These are phyloP conservation scores for Psittacula echo DNA, from an alignment of 2,797 vertebrate species.

Conservation along the genomic window DNA sequence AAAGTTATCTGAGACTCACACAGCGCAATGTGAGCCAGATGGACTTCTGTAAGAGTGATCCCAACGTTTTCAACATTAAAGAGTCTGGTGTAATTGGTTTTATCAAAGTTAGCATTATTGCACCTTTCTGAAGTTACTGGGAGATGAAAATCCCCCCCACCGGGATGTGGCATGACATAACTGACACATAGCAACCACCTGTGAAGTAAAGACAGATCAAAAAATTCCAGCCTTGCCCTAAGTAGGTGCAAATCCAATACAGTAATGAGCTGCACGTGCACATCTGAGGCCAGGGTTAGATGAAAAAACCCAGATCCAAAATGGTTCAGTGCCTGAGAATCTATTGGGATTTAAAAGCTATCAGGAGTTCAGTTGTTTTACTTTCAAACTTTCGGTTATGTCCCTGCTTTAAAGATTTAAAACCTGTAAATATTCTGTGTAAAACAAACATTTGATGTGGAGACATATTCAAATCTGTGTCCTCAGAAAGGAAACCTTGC, in stretches of 20 bases:
- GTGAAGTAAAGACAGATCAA: not conserved
- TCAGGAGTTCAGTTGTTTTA: not conserved
- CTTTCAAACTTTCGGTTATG: not conserved
- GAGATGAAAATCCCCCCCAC: not conserved
- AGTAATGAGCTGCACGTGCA: slow-evolving; percentile 38
- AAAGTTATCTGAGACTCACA: not conserved
- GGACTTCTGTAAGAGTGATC: not conserved
- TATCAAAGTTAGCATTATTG: not conserved
- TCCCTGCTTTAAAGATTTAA: not conserved
- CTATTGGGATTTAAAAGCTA: not conserved
- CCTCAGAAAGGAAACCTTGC: not conserved
- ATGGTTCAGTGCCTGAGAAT: not conserved
- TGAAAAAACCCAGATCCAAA: slow-evolving; percentile 9
- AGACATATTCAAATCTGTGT: not conserved
- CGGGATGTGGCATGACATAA: not conserved
- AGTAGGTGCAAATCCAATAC: slow-evolving; percentile 37
- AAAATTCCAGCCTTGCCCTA: slow-evolving; percentile 2
- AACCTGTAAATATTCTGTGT: not conserved
- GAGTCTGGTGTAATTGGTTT: fast-evolving
- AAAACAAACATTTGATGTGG: not conserved
- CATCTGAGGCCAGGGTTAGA: slow-evolving; percentile 14
- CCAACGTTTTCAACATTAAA: not conserved
- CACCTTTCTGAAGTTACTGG: not conserved
- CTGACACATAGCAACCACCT: not conserved
- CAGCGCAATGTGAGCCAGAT: not conserved